Percentiles rank a stretch among this genome's conserved stretches.
These are phyloP conservation scores for Heliothis peltigera DNA, from an alignment of 2,888 invertebrate genomes.

Conservation along the genomic window DNA sequence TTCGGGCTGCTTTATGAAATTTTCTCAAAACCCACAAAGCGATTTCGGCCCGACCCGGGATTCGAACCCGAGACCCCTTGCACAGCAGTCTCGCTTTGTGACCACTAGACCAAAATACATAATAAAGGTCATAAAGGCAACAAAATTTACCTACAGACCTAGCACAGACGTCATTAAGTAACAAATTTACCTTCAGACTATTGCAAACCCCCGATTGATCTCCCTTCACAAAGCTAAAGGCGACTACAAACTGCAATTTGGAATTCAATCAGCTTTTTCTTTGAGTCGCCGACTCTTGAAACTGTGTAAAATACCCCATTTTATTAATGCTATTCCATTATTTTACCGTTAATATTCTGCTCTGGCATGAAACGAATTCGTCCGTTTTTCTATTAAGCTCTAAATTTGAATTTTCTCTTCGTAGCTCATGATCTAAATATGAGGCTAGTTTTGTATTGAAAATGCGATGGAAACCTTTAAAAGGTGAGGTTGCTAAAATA, in stretches of 20 bases:
- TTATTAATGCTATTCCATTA: conserved; percentile 65
- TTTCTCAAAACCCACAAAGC: too few species aligned
- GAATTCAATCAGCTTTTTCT: conserved; percentile 80
- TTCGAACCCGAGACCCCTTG: too few species aligned
- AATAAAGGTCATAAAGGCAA: too few species aligned
- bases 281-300: conserved; percentile 63
- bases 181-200: conserved; percentile 28
- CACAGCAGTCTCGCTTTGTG: too few species aligned
- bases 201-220: conserved; percentile 38
- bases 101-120: too few species aligned
- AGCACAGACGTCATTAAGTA: too few species aligned
- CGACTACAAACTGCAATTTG: conserved; percentile 74
- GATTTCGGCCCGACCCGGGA: too few species aligned
- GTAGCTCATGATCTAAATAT: not conserved
- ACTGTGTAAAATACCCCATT: conserved; percentile 67
- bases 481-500: not conserved
- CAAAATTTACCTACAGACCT: too few species aligned
- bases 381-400: conserved; percentile 4
- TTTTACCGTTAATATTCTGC: conserved; percentile 51
- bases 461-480: not conserved
- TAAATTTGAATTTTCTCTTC: not conserved
- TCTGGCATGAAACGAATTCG: conserved; percentile 9
- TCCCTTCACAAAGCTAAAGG: conserved; percentile 61
- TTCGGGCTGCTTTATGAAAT: too few species aligned
- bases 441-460: not conserved